Conservation (phyloP, 2,113 vertebrate genomes). For the Alligator sinensis region DNA sequence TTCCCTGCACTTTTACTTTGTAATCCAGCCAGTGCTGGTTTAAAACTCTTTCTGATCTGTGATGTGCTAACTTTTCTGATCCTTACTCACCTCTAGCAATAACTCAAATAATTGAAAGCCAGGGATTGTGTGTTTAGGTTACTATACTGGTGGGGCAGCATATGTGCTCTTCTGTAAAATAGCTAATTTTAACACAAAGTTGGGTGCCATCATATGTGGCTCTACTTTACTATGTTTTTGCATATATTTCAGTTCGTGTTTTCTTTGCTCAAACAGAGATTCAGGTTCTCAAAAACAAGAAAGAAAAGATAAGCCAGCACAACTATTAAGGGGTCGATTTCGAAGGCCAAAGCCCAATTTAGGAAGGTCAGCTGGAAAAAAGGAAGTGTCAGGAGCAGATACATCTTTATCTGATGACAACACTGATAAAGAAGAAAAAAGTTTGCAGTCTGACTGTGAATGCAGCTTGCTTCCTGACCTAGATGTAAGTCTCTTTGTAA, state of each 20-base stretch:
- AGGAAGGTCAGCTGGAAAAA: slow-evolving; percentile 68
- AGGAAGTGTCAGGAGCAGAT: slow-evolving; percentile 29
- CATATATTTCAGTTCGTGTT: background rate
- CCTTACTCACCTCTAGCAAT: background rate
- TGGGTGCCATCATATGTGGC: background rate
- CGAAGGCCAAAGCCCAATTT: slow-evolving; percentile 80
- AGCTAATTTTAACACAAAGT: background rate
- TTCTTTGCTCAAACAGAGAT: slow-evolving; percentile 61
- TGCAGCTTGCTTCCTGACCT: background rate
- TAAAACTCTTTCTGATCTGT: background rate
- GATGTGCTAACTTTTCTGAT: background rate
- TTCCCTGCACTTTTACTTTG: background rate
- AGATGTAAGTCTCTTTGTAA: slow-evolving; percentile 26
- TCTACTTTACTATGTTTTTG: background rate
- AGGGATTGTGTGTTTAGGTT: background rate
- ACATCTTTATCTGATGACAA: slow-evolving; percentile 30
- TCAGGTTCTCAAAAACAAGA: slow-evolving; percentile 50
- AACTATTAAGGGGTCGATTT: slow-evolving; percentile 71
- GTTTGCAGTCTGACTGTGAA: background rate
- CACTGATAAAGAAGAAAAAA: background rate
- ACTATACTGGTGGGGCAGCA: background rate
- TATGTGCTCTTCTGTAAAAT: background rate
- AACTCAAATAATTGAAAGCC: background rate
- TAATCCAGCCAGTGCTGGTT: background rate
- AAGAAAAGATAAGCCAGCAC: slow-evolving; percentile 66